Conservation (phyloP, 2,113 vertebrate genomes). For the Dicaeum eximium region DNA sequence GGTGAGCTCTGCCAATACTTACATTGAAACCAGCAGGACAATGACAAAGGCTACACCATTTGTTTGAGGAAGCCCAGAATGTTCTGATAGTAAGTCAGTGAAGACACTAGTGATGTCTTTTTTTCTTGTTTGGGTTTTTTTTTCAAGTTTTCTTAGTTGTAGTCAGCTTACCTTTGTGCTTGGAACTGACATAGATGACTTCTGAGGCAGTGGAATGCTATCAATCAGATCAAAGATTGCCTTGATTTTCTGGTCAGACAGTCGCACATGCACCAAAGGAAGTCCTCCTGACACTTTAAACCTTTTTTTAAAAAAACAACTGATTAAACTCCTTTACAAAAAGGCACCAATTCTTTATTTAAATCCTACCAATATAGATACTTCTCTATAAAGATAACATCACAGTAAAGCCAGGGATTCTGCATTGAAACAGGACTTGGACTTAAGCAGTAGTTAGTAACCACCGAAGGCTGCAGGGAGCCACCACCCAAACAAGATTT, state of each 20-base stretch:
- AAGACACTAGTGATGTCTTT: background rate
- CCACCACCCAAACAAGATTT: background rate
- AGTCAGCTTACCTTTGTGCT: constrained; percentile 74
- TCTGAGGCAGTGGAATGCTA: constrained; percentile 85
- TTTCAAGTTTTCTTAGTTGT: background rate
- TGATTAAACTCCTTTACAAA: background rate
- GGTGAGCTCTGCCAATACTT: background rate
- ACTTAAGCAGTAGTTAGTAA: background rate
- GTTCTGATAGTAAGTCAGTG: background rate
- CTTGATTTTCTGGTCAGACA: constrained; percentile 92
- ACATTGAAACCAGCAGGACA: background rate
- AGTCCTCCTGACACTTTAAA: constrained; percentile 93
- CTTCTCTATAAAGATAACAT: background rate
- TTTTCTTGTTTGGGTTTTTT: background rate
- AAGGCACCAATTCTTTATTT: background rate
- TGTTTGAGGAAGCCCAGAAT: background rate
- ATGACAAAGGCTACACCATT: background rate
- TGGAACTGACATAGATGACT: constrained; percentile 54
- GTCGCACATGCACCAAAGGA: constrained; percentile 86
- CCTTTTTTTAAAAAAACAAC: constrained; percentile 49
- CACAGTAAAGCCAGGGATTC: background rate
- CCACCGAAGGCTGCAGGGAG: background rate
- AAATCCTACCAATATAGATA: background rate
- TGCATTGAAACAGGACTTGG: background rate
- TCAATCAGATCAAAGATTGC: constrained; percentile 79